Evolutionary conservation across 2,113 vertebrate genomes (phyloP).

Genomic region (Nothocercus julius): DNA sequence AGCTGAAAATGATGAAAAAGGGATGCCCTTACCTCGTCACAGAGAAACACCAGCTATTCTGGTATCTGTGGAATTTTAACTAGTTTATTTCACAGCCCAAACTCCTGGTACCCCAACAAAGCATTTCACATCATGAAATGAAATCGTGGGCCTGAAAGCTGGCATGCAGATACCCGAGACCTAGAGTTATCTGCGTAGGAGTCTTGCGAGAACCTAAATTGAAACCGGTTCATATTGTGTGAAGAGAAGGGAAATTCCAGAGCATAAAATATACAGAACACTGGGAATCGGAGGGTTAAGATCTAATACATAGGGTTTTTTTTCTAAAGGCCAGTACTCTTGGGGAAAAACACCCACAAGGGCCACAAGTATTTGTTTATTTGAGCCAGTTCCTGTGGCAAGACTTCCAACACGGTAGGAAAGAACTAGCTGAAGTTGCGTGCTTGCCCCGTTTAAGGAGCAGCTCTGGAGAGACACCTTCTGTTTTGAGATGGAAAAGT

Average conservation of each 20-base stretch:
- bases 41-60: not conserved
- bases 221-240: not conserved
- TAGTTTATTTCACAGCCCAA: not conserved
- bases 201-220: not conserved
- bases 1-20: not conserved
- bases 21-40: not conserved
- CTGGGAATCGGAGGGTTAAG: not conserved
- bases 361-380: not conserved
- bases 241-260: not conserved
- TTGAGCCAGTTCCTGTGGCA: not conserved
- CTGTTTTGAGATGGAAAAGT: not conserved
- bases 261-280: not conserved
- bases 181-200: not conserved
- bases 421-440: not conserved
- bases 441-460: not conserved
- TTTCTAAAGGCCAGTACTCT: not conserved
- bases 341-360: not conserved
- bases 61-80: not conserved
- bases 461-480: not conserved
- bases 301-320: not conserved
- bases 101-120: not conserved
- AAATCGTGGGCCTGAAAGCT: not conserved
- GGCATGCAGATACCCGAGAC: not conserved
- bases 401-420: not conserved
- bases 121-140: not conserved